Evolutionary conservation across 2,797 vertebrate genomes (phyloP), one percentile per base, ranked within the genome.

Genomic region (Sylvia borin): DNA sequence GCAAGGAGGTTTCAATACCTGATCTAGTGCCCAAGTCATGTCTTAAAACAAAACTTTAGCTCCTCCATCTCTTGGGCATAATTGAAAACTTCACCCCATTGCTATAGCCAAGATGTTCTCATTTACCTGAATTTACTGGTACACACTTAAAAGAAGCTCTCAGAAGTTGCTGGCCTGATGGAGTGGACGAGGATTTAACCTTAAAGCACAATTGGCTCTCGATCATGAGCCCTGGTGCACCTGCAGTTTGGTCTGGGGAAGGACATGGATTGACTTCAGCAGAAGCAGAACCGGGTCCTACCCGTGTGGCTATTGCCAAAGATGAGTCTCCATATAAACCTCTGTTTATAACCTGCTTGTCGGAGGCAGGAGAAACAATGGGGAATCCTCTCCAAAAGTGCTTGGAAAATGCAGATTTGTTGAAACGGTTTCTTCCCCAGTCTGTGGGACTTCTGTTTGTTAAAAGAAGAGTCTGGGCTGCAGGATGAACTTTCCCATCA

Each of bases 241-340:
- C 92, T 93, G 62, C 17, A 9, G 21, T 87, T 89, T 53, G 58
- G n/a, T 78, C 61, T 1, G 0, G 80, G 67, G 25, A 80, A 93
- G 57, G 77, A 91, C 48, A 16, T 34, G 48, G 62, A 38, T 76
- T 87, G 88, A 88, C 92, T 85, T 93, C 64, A 91, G 74, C 2
- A 1, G 80, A 94, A 94, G 76, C 88, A 88, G 86, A 76, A 57
- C 86, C 4, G 20, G 29, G 60, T 92, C 77, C 77, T 89, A 70
- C 75, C 80, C 20, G 45, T 51, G 71, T 76, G 92, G 90, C 93
- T 79, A 3, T 90, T 88, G 92, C 94, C 92, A 95, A 96, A 96
- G 94, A 96, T 71, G 60, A 93, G 45, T 79, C 48, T 92, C 70
- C 75, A 27, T 51, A 71, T 34, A 90, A 92, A 60, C 53, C 77